These are phyloP conservation scores for Ennomos quercinarius DNA, from an alignment of 2,888 invertebrate species.

Conservation along the genomic window DNA sequence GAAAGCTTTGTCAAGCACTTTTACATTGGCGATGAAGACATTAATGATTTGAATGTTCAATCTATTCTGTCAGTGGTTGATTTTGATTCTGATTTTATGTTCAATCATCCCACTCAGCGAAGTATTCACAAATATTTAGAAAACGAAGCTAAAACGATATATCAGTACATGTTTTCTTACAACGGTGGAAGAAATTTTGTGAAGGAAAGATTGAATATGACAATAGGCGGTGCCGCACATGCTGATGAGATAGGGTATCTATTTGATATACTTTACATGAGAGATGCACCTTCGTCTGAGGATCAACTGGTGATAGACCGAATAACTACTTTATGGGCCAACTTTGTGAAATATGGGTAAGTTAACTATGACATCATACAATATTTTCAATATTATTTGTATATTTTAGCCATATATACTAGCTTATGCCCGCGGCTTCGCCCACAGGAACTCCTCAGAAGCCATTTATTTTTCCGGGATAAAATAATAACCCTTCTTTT, in stretches of 20 bases:
- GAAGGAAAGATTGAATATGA: conserved; percentile 48
- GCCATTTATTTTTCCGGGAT: too few species aligned
- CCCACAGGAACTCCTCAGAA: too few species aligned
- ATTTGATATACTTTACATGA: conserved; percentile 51
- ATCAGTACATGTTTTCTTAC: conserved; percentile 61
- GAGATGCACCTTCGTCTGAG: conserved; percentile 40
- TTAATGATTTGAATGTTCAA: conserved; percentile 43
- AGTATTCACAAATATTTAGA: conserved; percentile 52
- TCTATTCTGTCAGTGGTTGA: conserved; percentile 42
- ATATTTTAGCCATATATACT: neutral
- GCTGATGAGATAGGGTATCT: conserved; percentile 59
- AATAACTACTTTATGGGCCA: conserved; percentile 58
- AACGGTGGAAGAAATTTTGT: conserved; percentile 57
- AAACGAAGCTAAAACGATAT: conserved; percentile 49
- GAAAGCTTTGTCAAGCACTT: conserved; percentile 54
- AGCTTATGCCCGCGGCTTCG: too few species aligned
- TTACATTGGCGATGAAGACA: conserved; percentile 59
- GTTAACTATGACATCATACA: conserved; percentile 3
- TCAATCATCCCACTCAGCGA: conserved; percentile 48
- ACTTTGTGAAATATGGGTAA: conserved; percentile 61
- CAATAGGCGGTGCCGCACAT: conserved; percentile 49
- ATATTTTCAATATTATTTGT: too few species aligned
- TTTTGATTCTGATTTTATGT: conserved; percentile 58
- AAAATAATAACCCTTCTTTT: too few species aligned
- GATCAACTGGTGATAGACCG: conserved; percentile 56